phyloP scores from a whole-genome alignment of 2,888 invertebrate genomes.

The Gastracanthus pulcherrimus region DNA sequence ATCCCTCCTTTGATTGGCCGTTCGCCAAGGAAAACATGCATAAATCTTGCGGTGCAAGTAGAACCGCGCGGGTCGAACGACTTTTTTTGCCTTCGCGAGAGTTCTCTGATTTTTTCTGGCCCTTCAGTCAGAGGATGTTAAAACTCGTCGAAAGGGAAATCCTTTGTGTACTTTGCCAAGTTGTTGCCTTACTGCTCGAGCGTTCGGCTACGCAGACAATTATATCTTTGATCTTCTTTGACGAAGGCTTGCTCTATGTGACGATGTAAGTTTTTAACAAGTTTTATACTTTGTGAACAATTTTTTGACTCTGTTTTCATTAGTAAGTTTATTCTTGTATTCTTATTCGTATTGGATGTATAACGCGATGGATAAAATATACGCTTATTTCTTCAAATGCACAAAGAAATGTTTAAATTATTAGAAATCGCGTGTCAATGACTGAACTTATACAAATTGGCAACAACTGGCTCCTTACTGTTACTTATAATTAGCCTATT shows the following conservation, averaged over 20 bases:
- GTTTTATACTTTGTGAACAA: not conserved
- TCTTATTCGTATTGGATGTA: no score
- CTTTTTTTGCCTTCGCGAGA: not conserved
- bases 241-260: not conserved
- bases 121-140: not conserved
- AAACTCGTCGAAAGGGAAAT: not conserved
- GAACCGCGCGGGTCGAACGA: no score
- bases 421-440: no score
- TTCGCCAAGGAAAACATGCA: constrained; percentile 42
- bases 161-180: constrained; percentile 1
- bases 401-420: no score
- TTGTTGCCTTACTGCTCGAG: not conserved
- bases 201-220: not conserved
- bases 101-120: not conserved
- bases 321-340: not conserved
- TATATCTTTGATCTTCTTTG: not conserved
- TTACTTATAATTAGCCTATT: no score
- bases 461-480: no score
- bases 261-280: not conserved
- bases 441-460: no score
- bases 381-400: not conserved
- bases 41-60: constrained; percentile 26
- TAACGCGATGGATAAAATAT: no score
- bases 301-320: not conserved
- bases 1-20: constrained; percentile 52